These are phyloP conservation scores for Alcedo quadribrachys DNA, from an alignment of 2,797 vertebrate species.

Conservation along the genomic window DNA sequence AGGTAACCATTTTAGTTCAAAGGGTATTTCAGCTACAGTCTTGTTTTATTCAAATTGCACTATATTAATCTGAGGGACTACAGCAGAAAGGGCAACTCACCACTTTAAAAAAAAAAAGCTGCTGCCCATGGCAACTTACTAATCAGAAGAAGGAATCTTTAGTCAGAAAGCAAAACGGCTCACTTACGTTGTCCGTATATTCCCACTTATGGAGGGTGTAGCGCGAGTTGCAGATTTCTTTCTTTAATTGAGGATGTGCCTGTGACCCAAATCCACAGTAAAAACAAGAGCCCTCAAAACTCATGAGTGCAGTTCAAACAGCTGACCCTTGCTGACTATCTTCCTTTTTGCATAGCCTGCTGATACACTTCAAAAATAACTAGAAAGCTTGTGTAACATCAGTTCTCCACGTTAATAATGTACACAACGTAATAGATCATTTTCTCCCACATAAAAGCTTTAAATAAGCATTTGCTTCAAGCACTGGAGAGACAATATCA, in stretches of 20 bases:
- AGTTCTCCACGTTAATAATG: neutral
- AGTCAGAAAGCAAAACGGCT: neutral
- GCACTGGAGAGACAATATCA: neutral
- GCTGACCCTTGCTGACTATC: neutral
- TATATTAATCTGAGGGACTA: neutral
- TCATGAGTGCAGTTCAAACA: neutral
- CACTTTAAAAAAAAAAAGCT: neutral
- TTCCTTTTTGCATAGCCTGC: neutral
- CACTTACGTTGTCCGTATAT: neutral
- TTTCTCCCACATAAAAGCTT: neutral
- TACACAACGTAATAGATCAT: neutral
- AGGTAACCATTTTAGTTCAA: conserved; percentile 12
- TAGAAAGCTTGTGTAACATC: neutral
- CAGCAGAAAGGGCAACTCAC: neutral
- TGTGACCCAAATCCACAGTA: neutral
- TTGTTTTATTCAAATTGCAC: conserved; percentile 23
- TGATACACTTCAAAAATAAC: conserved; percentile 15
- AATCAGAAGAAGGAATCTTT: conserved; percentile 18
- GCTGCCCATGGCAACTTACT: neutral
- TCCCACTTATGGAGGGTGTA: neutral
- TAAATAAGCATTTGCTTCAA: neutral
- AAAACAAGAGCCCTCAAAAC: neutral
- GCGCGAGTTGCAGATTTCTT: neutral
- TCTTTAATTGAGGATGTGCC: neutral
- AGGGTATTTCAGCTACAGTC: neutral